phyloP scores from a whole-genome alignment of 2,888 invertebrate genomes.

The Hofmannophila pseudospretella region DNA sequence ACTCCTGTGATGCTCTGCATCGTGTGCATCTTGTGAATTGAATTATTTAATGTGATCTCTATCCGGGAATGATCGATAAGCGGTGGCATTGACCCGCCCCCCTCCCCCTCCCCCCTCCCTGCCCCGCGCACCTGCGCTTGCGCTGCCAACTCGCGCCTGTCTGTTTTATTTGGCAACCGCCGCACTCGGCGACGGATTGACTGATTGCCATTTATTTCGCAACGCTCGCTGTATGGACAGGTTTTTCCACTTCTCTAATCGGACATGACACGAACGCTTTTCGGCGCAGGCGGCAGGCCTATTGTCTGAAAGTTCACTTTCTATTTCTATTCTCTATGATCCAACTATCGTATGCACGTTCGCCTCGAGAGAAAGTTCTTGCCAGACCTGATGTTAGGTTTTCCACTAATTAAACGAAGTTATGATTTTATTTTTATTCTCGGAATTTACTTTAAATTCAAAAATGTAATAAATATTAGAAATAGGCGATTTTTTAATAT shows the following conservation, averaged over 20 bases:
- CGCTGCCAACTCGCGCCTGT: conserved; percentile 29
- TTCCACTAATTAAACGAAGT: too few relatives aligned
- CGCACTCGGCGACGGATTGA: conserved; percentile 6
- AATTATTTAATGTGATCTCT: too few relatives aligned
- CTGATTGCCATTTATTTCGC: conserved; percentile 1
- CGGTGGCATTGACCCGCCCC: conserved; percentile 39
- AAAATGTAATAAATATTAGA: too few relatives aligned
- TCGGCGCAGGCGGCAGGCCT: background rate
- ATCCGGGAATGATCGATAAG: conserved; percentile 23
- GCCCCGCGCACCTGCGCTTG: conserved; percentile 12
- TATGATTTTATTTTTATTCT: too few relatives aligned
- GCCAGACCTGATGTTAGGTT: too few relatives aligned
- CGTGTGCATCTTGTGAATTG: too few relatives aligned
- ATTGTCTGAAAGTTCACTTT: conserved; percentile 2
- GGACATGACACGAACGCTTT: background rate
- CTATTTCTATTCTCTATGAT: conserved; percentile 3
- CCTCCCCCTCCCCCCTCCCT: conserved; percentile 7
- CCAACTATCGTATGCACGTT: background rate
- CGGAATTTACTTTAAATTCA: too few relatives aligned
- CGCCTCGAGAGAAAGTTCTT: too few relatives aligned
- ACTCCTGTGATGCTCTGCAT: too few relatives aligned
- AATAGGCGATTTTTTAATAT: too few relatives aligned
- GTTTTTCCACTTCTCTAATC: background rate
- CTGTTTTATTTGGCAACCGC: conserved; percentile 33
- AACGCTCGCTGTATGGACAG: conserved; percentile 3